Percentiles rank a stretch among this genome's conserved stretches.
Conservation (phyloP, 2,888 invertebrate genomes). For the Dolichomitus sp. region DNA sequence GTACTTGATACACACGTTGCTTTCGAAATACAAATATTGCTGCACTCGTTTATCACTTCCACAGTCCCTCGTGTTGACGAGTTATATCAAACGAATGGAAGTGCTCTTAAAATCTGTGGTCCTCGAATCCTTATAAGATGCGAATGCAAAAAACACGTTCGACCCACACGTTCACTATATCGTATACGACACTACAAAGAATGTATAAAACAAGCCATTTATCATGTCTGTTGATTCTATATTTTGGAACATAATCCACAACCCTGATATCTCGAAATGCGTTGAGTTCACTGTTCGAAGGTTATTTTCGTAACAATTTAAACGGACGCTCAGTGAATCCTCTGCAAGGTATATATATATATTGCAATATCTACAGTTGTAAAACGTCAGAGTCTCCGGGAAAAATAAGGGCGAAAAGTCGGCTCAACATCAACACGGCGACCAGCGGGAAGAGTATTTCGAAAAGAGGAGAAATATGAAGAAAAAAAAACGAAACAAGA, state of each 20-base stretch:
- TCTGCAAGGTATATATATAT: not conserved
- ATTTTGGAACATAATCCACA: not conserved
- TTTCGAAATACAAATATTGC: slow-evolving; percentile 1
- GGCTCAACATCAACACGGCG: slow-evolving; percentile 7
- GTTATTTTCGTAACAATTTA: not conserved
- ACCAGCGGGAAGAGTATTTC: not conserved
- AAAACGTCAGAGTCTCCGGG: not conserved
- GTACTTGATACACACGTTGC: not conserved
- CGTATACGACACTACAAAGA: not conserved
- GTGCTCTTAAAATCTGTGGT: not conserved
- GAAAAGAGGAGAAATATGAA: not conserved
- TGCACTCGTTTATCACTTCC: not conserved
- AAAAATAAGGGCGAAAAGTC: not conserved
- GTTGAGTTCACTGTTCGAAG: not conserved
- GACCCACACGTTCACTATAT: not conserved
- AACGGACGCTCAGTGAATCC: not conserved
- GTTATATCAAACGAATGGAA: not conserved
- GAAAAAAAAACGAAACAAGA: slow-evolving; percentile 16
- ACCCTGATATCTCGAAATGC: not conserved
- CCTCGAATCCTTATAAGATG: slow-evolving; percentile 14
- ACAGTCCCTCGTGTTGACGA: not conserved
- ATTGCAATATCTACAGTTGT: not conserved
- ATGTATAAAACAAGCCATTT: not conserved
- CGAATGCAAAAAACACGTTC: not conserved
- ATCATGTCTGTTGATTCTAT: not conserved